These are phyloP conservation scores for Fissipunctia ypsillon DNA, from an alignment of 2,888 invertebrate genomes.

Conservation along the genomic window DNA sequence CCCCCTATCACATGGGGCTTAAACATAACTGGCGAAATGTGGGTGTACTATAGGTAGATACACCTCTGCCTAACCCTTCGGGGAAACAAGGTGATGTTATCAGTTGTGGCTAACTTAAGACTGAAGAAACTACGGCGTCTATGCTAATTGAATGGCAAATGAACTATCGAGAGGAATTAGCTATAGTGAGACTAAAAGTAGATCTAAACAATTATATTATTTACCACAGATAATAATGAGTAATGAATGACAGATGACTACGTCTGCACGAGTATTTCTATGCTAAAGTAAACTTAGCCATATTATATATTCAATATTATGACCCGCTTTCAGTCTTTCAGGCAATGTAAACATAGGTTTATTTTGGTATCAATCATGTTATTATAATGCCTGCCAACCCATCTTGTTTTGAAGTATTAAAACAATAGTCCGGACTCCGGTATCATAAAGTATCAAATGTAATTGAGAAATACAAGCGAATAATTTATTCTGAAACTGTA, in stretches of 20 bases:
- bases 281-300: background rate
- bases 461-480: background rate
- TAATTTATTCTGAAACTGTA: background rate
- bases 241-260: background rate
- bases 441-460: background rate
- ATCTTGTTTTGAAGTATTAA: background rate
- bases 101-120: too few species aligned
- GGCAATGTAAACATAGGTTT: background rate
- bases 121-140: background rate
- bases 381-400: background rate
- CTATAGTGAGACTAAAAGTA: constrained; percentile 16
- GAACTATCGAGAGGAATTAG: background rate
- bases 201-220: constrained; percentile 17
- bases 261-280: background rate
- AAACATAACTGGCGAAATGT: too few species aligned
- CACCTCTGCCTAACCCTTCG: too few species aligned
- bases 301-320: constrained; percentile 14
- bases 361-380: constrained; percentile 14
- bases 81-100: too few species aligned
- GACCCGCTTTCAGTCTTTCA: background rate
- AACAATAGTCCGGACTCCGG: background rate
- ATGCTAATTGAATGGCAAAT: constrained; percentile 6
- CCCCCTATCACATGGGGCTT: too few species aligned
- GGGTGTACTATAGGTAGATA: too few species aligned
- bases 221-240: too few species aligned